Conservation (phyloP, 2,888 invertebrate species). For the Apeira syringaria region DNA sequence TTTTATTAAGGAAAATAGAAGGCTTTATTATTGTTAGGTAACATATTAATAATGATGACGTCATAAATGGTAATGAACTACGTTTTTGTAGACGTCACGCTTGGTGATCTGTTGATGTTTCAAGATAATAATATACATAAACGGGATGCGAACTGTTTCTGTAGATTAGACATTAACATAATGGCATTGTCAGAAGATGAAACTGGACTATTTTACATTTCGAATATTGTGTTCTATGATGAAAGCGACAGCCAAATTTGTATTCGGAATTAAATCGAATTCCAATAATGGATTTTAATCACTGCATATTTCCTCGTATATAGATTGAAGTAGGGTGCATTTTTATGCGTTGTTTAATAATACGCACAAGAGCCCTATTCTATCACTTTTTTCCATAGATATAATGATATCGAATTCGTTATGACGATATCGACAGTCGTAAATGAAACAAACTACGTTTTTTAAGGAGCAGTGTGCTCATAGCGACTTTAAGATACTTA, state of each 20-base stretch:
- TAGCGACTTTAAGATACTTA: too few species aligned
- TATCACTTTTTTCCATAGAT: too few species aligned
- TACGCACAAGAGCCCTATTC: too few species aligned
- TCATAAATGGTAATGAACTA: slow-evolving; percentile 12
- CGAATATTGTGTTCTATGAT: slow-evolving; percentile 9
- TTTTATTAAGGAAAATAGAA: too few species aligned
- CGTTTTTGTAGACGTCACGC: slow-evolving; percentile 15
- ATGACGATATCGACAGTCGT: too few species aligned
- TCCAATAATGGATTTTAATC: too few species aligned
- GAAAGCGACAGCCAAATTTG: slow-evolving; percentile 3
- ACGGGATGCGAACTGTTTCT: neutral
- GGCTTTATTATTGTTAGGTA: too few species aligned
- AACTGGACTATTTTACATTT: slow-evolving; percentile 17
- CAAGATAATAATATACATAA: too few species aligned
- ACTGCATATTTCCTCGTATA: too few species aligned
- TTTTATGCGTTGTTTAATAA: slow-evolving; percentile 2
- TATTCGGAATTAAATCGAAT: neutral
- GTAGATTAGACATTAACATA: neutral
- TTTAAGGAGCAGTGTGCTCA: too few species aligned
- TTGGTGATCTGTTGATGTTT: slow-evolving; percentile 10
- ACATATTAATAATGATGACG: slow-evolving; percentile 9
- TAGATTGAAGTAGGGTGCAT: neutral
- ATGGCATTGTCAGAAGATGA: slow-evolving; percentile 7
- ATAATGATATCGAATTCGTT: too few species aligned
- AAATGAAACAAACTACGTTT: too few species aligned